Evolutionary conservation across 2,113 vertebrate species (phyloP), one percentile per base, ranked within the genome.

Genomic region (Syngnathus typhle): DNA sequence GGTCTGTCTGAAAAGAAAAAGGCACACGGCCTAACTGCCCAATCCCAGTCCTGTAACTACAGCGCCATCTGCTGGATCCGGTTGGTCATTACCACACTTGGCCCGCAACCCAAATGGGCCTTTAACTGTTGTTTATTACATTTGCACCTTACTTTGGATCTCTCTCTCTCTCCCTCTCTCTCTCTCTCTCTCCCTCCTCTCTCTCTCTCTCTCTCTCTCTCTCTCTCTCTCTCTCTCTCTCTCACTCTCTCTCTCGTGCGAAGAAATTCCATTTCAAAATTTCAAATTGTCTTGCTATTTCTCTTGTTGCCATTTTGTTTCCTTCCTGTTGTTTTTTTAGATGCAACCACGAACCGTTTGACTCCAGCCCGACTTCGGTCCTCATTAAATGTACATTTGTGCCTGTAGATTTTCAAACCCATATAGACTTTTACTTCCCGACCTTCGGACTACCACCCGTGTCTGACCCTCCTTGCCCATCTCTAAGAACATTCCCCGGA

Each of bases 401-500:
- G 47, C 60, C 60, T 68, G 46, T 60, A 23, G 55, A 60, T 77
- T 73, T 62, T 63, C 15, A 61, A 56, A 54, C 36, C 62, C 36
- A 27, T 51, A 32, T 36, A 39, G 60, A 63, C 52, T 70, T 60
- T 2, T 19, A 1, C 8, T 47, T 19, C 49, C 23, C 18, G 18
- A n/a, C 67, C 8, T 8, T 7, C 5, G 19, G 1, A 15, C 12
- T 1, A 12, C 41, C 27, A 12, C 49, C 60, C 52, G 67, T 55
- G 56, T 60, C 67, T 38, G 52, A 32, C 69, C 60, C 65, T 65
- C 47, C 18, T 11, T 5, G 6, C 47, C 61, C 55, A 64, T 58
- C 71, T 15, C 21, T 21, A 23, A 62, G 2, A 43, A 62, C 44
- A 55, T 8, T 10, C 73, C 79, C 77, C 46, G 23, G 51, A 77